Conservation (phyloP, 2,113 vertebrate genomes). For the Gymnobelideus leadbeateri region DNA sequence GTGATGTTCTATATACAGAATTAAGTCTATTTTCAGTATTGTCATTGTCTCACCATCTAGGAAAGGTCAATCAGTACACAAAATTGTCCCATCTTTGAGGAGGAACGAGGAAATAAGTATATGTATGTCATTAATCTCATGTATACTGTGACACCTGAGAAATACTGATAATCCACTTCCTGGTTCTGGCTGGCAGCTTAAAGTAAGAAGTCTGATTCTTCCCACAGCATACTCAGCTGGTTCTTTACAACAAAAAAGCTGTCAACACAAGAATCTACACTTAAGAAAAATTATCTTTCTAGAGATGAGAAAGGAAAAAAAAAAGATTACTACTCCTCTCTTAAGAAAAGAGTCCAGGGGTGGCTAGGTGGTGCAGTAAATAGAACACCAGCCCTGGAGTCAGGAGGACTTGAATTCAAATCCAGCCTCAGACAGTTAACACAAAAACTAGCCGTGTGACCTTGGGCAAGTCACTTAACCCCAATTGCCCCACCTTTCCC, state of each 20-base stretch:
- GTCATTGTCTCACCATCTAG: not conserved
- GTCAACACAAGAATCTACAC: not conserved
- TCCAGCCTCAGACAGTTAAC: too few species aligned
- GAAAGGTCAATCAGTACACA: not conserved
- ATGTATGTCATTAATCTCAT: not conserved
- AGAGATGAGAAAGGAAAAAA: slow-evolving; percentile 12
- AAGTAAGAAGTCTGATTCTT: not conserved
- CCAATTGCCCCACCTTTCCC: too few species aligned
- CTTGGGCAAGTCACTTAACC: too few species aligned
- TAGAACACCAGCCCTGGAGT: too few species aligned
- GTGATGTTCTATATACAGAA: not conserved
- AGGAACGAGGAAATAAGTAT: slow-evolving; percentile 2
- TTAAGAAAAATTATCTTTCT: slow-evolving; percentile 25
- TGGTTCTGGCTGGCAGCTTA: not conserved
- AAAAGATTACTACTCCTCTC: not conserved
- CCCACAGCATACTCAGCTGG: not conserved
- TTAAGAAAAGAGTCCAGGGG: not conserved
- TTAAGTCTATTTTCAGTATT: not conserved
- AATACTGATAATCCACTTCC: not conserved
- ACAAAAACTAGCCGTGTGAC: too few species aligned
- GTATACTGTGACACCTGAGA: not conserved
- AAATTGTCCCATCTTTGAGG: not conserved
- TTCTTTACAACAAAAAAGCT: slow-evolving; percentile 5
- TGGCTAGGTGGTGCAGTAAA: too few species aligned
- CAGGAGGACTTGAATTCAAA: too few species aligned